Evolutionary conservation across 2,113 vertebrate species (phyloP), one percentile per base, ranked within the genome.

Genomic region (Progne subis): DNA sequence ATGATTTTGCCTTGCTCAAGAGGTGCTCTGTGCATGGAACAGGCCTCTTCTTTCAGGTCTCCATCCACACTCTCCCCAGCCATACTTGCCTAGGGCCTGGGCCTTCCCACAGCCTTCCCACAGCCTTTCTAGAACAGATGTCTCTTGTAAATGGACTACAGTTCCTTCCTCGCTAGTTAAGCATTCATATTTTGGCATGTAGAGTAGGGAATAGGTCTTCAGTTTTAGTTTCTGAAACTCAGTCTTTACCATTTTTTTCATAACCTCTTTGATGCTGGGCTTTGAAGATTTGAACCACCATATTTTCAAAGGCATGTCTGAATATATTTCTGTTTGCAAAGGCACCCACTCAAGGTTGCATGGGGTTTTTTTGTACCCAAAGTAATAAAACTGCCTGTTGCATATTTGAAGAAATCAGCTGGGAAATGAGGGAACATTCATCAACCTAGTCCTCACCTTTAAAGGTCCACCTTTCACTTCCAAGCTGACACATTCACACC

Each of bases 311-410:
- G 23, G 20, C 29, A 19, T 19, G 6, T 29, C 43, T 76, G 43
- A 80, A 80, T 39, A 39, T 4, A 29, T 67, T 75, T 52, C 18
- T 57, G 0, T 61, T 44, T 67, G 29, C 67, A 61, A 89, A 83
- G 18, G 8, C 31, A 64, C 5, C 18, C n/a, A 32, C 47, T 77
- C 17, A 29, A 43, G 44, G 14, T 4, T 65, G 9, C 20, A 52
- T 1, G 1, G 3, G 2, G 1, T 2, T 14, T 74, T 65, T 61
- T 47, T 43, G 9, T n/a, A 70, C 15, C 15, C 20, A 31, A 49
- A 86, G 6, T 61, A 26, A 70, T 47, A 70, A 52, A 67, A 14
- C 9, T 20, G 3, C 21, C 41, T 56, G 41, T n/a, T 43, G 24
- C 31, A 14, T 71, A 31, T 8, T 68, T 80, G 43, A 87, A 83